Conservation (phyloP, 2,888 invertebrate species). For the Drosophila kuntzei region DNA sequence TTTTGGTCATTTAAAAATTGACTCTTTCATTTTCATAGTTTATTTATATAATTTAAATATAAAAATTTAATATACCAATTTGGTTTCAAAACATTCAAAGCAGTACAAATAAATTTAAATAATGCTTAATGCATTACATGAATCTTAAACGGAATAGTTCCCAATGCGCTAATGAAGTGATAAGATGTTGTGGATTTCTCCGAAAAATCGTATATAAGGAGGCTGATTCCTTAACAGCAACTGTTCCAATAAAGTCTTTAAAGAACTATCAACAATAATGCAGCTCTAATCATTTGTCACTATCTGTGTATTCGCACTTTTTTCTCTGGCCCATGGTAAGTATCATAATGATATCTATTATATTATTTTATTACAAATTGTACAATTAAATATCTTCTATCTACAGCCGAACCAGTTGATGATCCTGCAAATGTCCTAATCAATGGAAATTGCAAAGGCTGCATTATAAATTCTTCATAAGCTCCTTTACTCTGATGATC, state of each 20-base stretch:
- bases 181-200: not conserved
- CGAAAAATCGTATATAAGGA: not conserved
- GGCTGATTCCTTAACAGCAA: not conserved
- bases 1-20: too few species aligned
- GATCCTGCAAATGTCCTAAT: not conserved
- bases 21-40: too few species aligned
- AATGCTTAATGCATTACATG: too few species aligned
- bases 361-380: not conserved
- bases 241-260: not conserved
- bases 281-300: not conserved
- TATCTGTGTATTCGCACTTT: not conserved
- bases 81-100: too few species aligned
- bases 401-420: not conserved
- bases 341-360: not conserved
- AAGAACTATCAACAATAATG: not conserved
- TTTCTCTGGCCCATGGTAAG: not conserved
- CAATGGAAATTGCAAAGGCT: too few species aligned
- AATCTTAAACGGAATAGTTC: too few species aligned
- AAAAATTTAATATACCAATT: too few species aligned
- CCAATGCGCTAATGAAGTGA: not conserved
- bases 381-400: not conserved
- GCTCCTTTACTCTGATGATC: too few species aligned
- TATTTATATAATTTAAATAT: too few species aligned
- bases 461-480: too few species aligned
- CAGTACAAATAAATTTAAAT: too few species aligned